phyloP scores from a whole-genome alignment of 1,140 invertebrate species.

The fruit fly (Drosophila melanogaster) region DNA sequence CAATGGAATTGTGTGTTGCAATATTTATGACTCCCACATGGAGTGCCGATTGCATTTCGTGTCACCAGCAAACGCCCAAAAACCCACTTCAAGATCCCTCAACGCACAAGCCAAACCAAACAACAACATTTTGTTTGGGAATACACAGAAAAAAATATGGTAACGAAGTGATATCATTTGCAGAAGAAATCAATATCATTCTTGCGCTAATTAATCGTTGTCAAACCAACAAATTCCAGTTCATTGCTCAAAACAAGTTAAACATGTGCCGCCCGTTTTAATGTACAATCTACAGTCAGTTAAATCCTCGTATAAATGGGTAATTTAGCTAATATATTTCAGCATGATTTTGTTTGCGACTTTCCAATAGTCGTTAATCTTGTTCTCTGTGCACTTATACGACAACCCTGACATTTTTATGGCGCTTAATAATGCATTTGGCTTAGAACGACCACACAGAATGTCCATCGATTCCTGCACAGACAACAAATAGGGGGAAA shows the following conservation, averaged over 20 bases:
- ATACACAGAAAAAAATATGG: neutral
- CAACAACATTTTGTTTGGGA: slow-evolving; percentile 8
- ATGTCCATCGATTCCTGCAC: slow-evolving; percentile 22
- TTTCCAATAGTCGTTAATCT: neutral
- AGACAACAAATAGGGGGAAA: slow-evolving; percentile 1
- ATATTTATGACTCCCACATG: slow-evolving; percentile 35
- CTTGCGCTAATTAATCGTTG: neutral
- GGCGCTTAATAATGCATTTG: slow-evolving; percentile 49
- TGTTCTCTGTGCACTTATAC: slow-evolving; percentile 5
- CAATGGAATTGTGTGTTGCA: slow-evolving; percentile 30
- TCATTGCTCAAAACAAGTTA: neutral
- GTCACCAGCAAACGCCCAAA: slow-evolving; percentile 2
- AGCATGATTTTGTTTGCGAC: neutral
- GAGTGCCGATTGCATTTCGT: slow-evolving; percentile 27
- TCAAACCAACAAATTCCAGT: neutral
- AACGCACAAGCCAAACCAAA: slow-evolving; percentile 9
- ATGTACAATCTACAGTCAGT: neutral
- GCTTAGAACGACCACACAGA: slow-evolving; percentile 35
- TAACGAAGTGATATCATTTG: neutral
- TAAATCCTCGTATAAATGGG: neutral
- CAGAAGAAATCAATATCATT: neutral
- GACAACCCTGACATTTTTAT: slow-evolving; percentile 38
- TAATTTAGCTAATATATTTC: neutral
- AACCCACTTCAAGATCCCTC: neutral
- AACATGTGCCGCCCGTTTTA: too few species aligned